A percentile compares a stretch with the other conserved stretches of the same genome.
Conservation (phyloP, 2,888 invertebrate genomes). For the Lamproptera curius region DNA sequence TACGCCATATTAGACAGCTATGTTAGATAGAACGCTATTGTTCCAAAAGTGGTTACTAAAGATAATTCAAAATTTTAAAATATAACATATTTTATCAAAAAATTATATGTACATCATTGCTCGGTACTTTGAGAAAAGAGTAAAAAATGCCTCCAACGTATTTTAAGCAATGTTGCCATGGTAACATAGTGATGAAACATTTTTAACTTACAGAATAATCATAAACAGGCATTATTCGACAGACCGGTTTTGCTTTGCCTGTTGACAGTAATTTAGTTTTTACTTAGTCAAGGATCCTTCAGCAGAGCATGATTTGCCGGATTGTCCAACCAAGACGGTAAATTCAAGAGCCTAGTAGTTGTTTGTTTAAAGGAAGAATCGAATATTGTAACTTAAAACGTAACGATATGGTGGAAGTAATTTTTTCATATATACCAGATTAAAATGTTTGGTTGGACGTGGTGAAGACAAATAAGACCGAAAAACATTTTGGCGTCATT, state of each 20-base stretch:
- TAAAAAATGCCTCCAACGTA: no score
- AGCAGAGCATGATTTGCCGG: neutral
- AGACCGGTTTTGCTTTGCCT: neutral
- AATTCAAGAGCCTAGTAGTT: no score
- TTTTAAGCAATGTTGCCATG: no score
- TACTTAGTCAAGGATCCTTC: neutral
- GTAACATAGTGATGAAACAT: neutral
- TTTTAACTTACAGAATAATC: neutral
- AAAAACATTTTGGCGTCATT: no score
- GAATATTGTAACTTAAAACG: no score
- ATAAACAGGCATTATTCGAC: neutral
- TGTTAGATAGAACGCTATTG: neutral
- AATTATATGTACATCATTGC: neutral
- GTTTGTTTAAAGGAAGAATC: no score
- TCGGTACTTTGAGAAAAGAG: neutral
- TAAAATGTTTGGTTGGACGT: no score
- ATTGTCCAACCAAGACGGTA: no score
- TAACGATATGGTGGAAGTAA: no score
- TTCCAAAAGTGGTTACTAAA: neutral
- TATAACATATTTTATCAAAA: neutral
- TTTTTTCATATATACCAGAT: no score
- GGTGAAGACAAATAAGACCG: no score
- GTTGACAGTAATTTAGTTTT: neutral
- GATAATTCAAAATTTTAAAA: neutral
- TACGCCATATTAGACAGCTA: conserved; percentile 3